Evolutionary conservation across 2,797 vertebrate species (phyloP), one percentile per base, ranked within the genome.

Genomic region (Ibycter americanus): DNA sequence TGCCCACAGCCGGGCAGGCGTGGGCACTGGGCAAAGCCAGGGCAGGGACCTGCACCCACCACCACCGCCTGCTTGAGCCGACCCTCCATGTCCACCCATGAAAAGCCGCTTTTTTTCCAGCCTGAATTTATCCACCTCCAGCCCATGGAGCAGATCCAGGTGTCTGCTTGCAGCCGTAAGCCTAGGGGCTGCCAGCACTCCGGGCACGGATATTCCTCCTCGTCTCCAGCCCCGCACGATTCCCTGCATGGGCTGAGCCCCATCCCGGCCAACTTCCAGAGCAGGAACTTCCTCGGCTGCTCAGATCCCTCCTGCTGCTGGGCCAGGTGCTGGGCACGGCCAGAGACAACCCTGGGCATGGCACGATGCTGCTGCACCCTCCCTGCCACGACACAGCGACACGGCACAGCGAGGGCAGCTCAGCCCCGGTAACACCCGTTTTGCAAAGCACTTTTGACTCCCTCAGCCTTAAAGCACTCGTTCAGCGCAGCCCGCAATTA

Each of bases 311-410:
- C 27, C 23, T 2, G 25, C 46, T 31, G 36, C 62, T 46, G 6
- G 7, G 11, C n/a, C 0, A 2, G 42, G 49, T 4, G 2, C 46
- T 0, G 4, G 15, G 42, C 36, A 56, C 1, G 1, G 31, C 1
- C 0, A 21, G 38, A 36, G 13, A 16, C 1, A 3, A 15, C 38
- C 11, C 56, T 11, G 6, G 2, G 47, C 62, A 8, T 2, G 5
- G 25, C 51, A 8, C 12, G 5, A 7, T 8, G 34, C 40, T 4
- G 13, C n/a, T 6, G 38, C 13, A 4, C n/a, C 59, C 15, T 25
- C 38, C 49, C 32, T 5, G 1, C 12, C 6, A 19, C 2, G 40
- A 40, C 40, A 14, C 40, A 40, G 40, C 40, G 40, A 40, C 40
- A 40, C 40, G 4, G 55, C 20, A 8, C 26, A 2, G 20, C 9